Evolutionary conservation across 2,113 vertebrate genomes (phyloP), one percentile per base, ranked within the genome.

Genomic region (Gnathonemus echidnorhynchus): DNA sequence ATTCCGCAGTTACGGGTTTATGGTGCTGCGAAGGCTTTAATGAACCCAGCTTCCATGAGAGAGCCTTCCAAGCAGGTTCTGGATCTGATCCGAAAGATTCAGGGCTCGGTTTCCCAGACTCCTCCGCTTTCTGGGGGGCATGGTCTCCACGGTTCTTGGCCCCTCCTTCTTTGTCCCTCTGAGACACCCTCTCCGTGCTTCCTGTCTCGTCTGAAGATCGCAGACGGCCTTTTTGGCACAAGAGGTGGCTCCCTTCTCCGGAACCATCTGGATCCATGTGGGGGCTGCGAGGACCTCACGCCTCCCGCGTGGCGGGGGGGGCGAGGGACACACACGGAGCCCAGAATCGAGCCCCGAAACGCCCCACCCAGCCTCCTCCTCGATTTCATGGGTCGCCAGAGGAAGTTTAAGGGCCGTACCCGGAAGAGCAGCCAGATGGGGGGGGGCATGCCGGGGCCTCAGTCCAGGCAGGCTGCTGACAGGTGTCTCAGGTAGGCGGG

Each of bases 331-430:
- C 49, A 92, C 39, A 35, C 90, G 27, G 93, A 92, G n/a, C 84
- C 90, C 10, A 85, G 89, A 58, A 27, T 17, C 0, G 90, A 92
- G 48, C 49, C 83, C 5, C 90, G 89, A 46, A 50, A 80, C n/a
- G 35, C 92, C 56, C 94, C 93, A 94, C 92, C 93, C 1, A 90
- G 90, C 1, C 50, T 53, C 3, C 91, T 95, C 35, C 52, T 92
- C 87, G 91, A 95, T 88, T 94, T 94, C 88, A 94, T 94, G 92
- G 94, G 90, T 52, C 90, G 93, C 11, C 94, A 95, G 90, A 86
- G 92, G 9, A 92, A 88, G 89, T 95, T 94, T 92, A 94, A 92
- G 92, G 94, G 93, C 53, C 90, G 93, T 86, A 95, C 95, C 89
- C 95, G 94, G 91, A 95, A 94, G 91, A 93, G 87, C 88, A 85